A percentile compares a stretch with the other conserved stretches of the same genome.
phyloP scores from a whole-genome alignment of 2,888 invertebrate species.

The Tachystola acroxantha region DNA sequence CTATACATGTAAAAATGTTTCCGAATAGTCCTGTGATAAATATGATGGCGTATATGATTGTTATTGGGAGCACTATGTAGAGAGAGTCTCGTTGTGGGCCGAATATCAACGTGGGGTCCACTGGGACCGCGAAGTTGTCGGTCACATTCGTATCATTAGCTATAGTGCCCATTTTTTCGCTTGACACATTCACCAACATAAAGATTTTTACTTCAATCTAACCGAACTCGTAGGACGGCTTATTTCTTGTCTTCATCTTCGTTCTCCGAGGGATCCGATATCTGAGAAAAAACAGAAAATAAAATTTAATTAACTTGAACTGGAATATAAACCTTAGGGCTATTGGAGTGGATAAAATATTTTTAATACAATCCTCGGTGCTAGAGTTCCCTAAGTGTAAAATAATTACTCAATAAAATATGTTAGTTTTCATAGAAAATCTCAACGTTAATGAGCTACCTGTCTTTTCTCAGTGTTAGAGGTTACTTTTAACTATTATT shows the following conservation, averaged over 20 bases:
- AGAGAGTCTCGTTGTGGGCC: slow-evolving; percentile 76
- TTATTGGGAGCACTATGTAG: slow-evolving; percentile 84
- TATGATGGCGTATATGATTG: slow-evolving; percentile 86
- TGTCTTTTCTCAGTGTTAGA: too few relatives aligned
- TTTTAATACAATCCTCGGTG: too few relatives aligned
- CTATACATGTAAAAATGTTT: slow-evolving; percentile 90
- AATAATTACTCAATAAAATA: too few relatives aligned
- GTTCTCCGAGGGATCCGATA: not conserved
- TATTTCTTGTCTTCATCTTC: slow-evolving; percentile 6
- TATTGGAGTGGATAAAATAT: too few relatives aligned
- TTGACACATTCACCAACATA: too few relatives aligned
- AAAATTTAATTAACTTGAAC: too few relatives aligned
- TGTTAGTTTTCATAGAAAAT: too few relatives aligned
- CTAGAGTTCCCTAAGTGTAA: too few relatives aligned
- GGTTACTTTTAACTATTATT: too few relatives aligned
- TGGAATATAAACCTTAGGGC: too few relatives aligned
- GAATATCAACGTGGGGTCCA: slow-evolving; percentile 49
- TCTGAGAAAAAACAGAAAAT: slow-evolving; percentile 8
- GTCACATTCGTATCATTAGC: slow-evolving; percentile 16
- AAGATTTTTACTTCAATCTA: not conserved
- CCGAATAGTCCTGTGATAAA: slow-evolving; percentile 89
- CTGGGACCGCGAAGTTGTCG: slow-evolving; percentile 20
- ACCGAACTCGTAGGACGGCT: slow-evolving; percentile 9
- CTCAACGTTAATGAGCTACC: too few relatives aligned
- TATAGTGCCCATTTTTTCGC: slow-evolving; percentile 16